Conservation (phyloP, 2,888 invertebrate genomes). For the Bembecia ichneumoniformis region DNA sequence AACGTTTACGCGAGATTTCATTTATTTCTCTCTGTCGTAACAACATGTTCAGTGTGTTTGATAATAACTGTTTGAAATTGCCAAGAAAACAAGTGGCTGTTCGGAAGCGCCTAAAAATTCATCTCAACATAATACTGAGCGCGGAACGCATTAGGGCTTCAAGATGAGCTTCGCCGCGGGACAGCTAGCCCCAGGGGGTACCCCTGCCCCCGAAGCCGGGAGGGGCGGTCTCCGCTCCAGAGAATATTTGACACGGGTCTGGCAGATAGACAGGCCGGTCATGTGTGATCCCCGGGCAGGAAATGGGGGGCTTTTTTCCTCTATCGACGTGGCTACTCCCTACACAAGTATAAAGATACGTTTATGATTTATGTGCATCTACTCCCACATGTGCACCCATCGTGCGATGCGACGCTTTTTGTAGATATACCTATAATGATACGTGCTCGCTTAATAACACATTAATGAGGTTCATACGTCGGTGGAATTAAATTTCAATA, state of each 20-base stretch:
- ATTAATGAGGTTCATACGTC: conserved; percentile 39
- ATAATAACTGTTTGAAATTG: conserved; percentile 2
- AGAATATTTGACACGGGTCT: conserved; percentile 74
- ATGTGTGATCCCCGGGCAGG: conserved; percentile 71
- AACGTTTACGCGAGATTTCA: background rate
- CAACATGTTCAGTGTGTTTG: background rate
- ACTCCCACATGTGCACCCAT: conserved; percentile 63
- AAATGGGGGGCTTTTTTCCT: conserved; percentile 66
- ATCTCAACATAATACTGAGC: conserved; percentile 56
- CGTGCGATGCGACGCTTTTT: conserved; percentile 49
- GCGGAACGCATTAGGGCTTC: conserved; percentile 66
- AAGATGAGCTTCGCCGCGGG: conserved; percentile 72
- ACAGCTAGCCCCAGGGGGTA: conserved; percentile 65
- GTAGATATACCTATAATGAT: conserved; percentile 44
- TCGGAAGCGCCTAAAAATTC: conserved; percentile 52
- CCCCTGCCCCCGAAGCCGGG: conserved; percentile 42
- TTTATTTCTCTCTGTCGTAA: background rate
- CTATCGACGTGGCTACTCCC: conserved; percentile 59
- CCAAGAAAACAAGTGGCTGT: conserved; percentile 25
- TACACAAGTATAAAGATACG: conserved; percentile 55
- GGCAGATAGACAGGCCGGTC: conserved; percentile 73
- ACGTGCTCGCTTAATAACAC: conserved; percentile 30
- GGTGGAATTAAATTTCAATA: conserved; percentile 30
- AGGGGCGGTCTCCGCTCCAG: conserved; percentile 69
- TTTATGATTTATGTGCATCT: conserved; percentile 63